These are phyloP conservation scores for Oceanodroma leucorhoa DNA, from an alignment of 2,797 vertebrate genomes.

Conservation along the genomic window DNA sequence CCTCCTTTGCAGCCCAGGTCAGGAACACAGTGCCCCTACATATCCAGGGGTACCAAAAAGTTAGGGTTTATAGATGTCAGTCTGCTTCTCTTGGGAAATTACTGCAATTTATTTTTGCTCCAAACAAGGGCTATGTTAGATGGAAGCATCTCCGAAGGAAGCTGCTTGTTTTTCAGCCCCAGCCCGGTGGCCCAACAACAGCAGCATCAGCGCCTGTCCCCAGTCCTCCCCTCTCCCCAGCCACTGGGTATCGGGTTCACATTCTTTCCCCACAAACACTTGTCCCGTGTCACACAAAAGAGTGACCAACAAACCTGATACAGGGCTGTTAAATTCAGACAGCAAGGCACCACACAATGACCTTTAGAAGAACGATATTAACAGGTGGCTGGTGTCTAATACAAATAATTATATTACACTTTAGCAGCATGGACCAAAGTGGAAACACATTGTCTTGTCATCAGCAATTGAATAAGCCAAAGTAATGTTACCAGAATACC, in stretches of 20 bases:
- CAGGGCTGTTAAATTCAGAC: conserved; percentile 71
- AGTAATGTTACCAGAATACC: conserved; percentile 11
- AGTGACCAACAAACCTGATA: conserved; percentile 74
- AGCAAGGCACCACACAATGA: conserved; percentile 77
- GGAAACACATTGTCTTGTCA: conserved; percentile 84
- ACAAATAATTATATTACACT: conserved; percentile 83
- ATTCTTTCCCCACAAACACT: conserved; percentile 73
- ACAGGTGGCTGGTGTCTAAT: conserved; percentile 85
- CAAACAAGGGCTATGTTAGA: background rate
- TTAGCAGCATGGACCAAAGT: conserved; percentile 72
- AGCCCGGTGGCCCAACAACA: background rate
- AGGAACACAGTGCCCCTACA: background rate
- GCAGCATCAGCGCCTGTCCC: background rate
- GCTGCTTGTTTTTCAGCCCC: background rate
- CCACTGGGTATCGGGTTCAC: conserved; percentile 36
- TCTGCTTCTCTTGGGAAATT: background rate
- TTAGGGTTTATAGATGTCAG: background rate
- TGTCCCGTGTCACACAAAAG: conserved; percentile 69
- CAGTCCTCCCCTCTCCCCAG: background rate
- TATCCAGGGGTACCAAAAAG: background rate
- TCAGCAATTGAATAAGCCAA: conserved; percentile 78
- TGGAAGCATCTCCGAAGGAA: background rate
- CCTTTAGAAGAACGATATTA: conserved; percentile 85
- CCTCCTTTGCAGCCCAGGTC: background rate
- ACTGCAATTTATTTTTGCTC: background rate